Conservation (phyloP, 2,113 vertebrate species). For the Chauna torquata region DNA sequence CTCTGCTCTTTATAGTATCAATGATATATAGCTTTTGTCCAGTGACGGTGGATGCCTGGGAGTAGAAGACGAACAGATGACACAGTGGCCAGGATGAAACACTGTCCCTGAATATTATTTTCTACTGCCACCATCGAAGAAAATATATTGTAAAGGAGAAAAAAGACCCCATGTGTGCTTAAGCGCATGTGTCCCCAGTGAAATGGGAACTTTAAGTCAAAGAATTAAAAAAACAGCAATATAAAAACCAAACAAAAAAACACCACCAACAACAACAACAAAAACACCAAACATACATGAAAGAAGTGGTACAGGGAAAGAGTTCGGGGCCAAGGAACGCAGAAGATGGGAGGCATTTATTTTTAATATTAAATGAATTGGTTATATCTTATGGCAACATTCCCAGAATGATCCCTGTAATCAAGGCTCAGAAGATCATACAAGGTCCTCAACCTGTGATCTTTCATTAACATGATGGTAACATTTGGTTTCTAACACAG, state of each 20-base stretch:
- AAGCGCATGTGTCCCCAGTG: neutral
- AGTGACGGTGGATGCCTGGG: neutral
- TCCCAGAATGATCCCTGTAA: neutral
- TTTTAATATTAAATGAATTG: neutral
- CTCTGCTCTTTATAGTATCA: no score
- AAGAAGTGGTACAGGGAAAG: neutral
- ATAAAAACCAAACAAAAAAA: no score
- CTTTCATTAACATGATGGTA: neutral
- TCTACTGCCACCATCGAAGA: neutral
- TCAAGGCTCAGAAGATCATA: neutral
- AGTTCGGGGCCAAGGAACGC: neutral
- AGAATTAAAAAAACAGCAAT: neutral
- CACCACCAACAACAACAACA: neutral
- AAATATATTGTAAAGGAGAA: neutral
- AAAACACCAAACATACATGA: neutral
- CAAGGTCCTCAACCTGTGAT: neutral
- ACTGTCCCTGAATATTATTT: neutral
- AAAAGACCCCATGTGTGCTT: neutral
- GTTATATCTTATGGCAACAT: neutral
- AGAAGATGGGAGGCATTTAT: neutral
- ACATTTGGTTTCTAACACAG: neutral
- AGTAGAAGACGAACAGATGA: neutral
- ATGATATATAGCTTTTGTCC: neutral
- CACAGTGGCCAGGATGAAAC: neutral
- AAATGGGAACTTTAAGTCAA: neutral